A percentile compares a stretch with the other conserved stretches of the same genome.
Evolutionary conservation across 2,113 vertebrate genomes (phyloP).

Genomic region (Rallus limicola): DNA sequence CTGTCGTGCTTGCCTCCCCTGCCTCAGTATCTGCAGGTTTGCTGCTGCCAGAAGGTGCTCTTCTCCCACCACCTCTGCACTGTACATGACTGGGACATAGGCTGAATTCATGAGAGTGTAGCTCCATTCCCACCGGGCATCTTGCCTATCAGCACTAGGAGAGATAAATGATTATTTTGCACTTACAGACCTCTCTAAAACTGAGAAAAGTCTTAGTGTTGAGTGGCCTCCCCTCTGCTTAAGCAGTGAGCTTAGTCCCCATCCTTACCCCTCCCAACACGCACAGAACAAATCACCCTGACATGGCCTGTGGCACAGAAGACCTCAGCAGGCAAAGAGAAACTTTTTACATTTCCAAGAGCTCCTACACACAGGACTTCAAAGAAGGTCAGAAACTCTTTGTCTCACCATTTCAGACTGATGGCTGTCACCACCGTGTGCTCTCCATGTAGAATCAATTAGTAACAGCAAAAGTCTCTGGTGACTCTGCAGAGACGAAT

Average conservation of each 20-base stretch:
- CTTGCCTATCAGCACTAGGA: not conserved
- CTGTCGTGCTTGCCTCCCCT: accelerated
- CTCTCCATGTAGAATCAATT: slow-evolving; percentile 53
- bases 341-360: not conserved
- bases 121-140: not conserved
- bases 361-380: not conserved
- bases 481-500: not conserved
- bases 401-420: not conserved
- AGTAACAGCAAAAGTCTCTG: slow-evolving; percentile 14
- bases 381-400: not conserved
- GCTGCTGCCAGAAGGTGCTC: not conserved
- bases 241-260: not conserved
- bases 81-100: not conserved
- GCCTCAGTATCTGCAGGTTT: accelerated
- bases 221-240: not conserved
- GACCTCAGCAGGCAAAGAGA: not conserved
- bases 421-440: not conserved
- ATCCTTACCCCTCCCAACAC: not conserved
- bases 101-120: not conserved
- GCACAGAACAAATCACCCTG: not conserved
- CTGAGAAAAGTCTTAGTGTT: not conserved
- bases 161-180: not conserved
- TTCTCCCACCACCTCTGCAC: not conserved
- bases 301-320: not conserved
- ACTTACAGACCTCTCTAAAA: not conserved